A percentile compares a stretch with the other conserved stretches of the same genome.
Conservation (phyloP, 1,140 invertebrate genomes). For the Drosophila sproati region DNA sequence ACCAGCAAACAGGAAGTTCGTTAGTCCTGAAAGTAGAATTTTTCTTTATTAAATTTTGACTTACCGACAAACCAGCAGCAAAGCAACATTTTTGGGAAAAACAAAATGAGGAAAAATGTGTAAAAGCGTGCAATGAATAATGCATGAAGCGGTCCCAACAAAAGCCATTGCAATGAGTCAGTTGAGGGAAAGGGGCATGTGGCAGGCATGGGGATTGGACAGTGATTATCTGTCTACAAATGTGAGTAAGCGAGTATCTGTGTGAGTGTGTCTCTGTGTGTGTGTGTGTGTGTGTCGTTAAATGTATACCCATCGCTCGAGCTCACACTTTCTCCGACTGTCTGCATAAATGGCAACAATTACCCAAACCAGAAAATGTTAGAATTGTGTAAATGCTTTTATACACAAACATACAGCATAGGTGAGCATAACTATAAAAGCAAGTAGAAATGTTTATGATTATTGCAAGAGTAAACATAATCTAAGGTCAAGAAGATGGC, state of each 20-base stretch:
- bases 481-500: too few relatives aligned
- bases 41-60: slow-evolving; percentile 78
- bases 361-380: slow-evolving; percentile 42
- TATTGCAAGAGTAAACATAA: not conserved
- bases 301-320: slow-evolving; percentile 20
- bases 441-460: not conserved
- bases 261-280: slow-evolving; percentile 4
- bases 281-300: slow-evolving; percentile 63
- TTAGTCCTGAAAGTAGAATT: slow-evolving; percentile 58
- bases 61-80: slow-evolving; percentile 30
- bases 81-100: slow-evolving; percentile 34
- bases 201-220: not conserved
- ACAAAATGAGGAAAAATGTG: slow-evolving; percentile 76
- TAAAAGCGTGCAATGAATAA: slow-evolving; percentile 72
- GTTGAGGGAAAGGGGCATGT: not conserved
- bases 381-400: not conserved
- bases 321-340: not conserved
- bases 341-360: slow-evolving; percentile 52
- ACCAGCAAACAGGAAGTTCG: slow-evolving; percentile 62
- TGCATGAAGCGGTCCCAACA: slow-evolving; percentile 60
- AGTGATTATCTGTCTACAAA: slow-evolving; percentile 71
- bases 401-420: not conserved
- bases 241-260: slow-evolving; percentile 29
- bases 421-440: not conserved
- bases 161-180: slow-evolving; percentile 55